phyloP scores from a whole-genome alignment of 2,797 vertebrate species.

The Pelobates cultripes region DNA sequence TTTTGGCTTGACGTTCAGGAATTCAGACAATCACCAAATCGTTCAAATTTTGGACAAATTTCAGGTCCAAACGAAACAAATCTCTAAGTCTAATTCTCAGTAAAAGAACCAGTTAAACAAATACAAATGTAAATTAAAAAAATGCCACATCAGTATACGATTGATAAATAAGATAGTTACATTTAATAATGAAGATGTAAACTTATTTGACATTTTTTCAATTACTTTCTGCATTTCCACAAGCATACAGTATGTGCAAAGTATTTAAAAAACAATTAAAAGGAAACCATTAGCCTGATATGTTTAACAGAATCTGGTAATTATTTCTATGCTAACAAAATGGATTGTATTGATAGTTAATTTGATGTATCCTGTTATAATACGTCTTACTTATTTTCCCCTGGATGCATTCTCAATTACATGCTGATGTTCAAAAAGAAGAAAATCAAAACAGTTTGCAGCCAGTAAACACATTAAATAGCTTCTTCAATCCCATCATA shows the following conservation, averaged over 20 bases:
- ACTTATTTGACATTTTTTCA: background rate
- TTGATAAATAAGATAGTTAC: too few species aligned
- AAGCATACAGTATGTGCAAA: slow-evolving; percentile 32
- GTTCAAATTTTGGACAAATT: too few species aligned
- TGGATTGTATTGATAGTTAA: slow-evolving; percentile 36
- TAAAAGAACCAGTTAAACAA: too few species aligned
- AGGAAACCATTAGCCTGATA: slow-evolving; percentile 33
- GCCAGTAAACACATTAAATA: slow-evolving; percentile 39
- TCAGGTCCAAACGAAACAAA: too few species aligned
- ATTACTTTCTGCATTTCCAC: slow-evolving; percentile 20
- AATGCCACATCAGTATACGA: too few species aligned
- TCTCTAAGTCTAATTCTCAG: too few species aligned
- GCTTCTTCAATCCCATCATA: slow-evolving; percentile 34
- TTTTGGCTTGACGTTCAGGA: too few species aligned
- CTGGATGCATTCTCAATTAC: slow-evolving; percentile 31
- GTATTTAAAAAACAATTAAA: slow-evolving; percentile 47
- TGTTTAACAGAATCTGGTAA: slow-evolving; percentile 24
- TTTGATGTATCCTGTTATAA: slow-evolving; percentile 38
- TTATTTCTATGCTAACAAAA: slow-evolving; percentile 19
- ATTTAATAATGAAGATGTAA: too few species aligned
- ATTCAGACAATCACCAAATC: too few species aligned
- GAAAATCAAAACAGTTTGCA: slow-evolving; percentile 27
- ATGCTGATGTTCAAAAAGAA: slow-evolving; percentile 23
- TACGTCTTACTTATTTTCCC: slow-evolving; percentile 25
- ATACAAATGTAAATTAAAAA: too few species aligned